phyloP scores from a whole-genome alignment of 2,888 invertebrate genomes.

The Apamea sordens region DNA sequence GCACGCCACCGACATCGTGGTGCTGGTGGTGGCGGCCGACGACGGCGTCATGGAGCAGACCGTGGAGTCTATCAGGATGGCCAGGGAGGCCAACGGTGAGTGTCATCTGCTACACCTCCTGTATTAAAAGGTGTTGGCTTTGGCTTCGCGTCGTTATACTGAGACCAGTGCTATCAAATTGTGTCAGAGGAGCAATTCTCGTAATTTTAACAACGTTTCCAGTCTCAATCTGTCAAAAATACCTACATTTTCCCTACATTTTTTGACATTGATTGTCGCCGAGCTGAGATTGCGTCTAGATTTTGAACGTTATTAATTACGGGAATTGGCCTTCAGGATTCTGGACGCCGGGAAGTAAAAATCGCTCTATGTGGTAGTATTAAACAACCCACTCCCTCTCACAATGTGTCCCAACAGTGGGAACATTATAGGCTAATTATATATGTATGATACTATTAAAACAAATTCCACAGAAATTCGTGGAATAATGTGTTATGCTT shows the following conservation, averaged over 20 bases:
- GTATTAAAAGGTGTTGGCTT: background rate
- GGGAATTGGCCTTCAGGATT: background rate
- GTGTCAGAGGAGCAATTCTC: no score
- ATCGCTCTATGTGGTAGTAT: background rate
- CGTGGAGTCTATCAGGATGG: constrained; percentile 96
- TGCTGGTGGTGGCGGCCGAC: constrained; percentile 99
- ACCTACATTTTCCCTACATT: no score
- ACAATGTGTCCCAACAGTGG: no score
- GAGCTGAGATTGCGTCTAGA: no score
- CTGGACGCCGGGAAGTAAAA: background rate
- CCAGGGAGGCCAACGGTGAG: constrained; percentile 91
- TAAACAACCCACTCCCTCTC: no score
- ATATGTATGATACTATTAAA: background rate
- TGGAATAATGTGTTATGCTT: background rate
- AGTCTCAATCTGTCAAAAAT: no score
- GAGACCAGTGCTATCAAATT: background rate
- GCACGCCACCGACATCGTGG: constrained; percentile 97
- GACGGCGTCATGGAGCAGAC: constrained; percentile 99
- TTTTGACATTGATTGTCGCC: no score
- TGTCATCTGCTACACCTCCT: rapidly evolving
- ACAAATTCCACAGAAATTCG: background rate
- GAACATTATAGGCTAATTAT: no score
- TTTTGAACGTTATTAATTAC: no score
- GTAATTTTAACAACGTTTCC: no score
- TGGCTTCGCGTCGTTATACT: background rate